Conservation (phyloP, 2,113 vertebrate species). For the Propithecus coquereli region DNA sequence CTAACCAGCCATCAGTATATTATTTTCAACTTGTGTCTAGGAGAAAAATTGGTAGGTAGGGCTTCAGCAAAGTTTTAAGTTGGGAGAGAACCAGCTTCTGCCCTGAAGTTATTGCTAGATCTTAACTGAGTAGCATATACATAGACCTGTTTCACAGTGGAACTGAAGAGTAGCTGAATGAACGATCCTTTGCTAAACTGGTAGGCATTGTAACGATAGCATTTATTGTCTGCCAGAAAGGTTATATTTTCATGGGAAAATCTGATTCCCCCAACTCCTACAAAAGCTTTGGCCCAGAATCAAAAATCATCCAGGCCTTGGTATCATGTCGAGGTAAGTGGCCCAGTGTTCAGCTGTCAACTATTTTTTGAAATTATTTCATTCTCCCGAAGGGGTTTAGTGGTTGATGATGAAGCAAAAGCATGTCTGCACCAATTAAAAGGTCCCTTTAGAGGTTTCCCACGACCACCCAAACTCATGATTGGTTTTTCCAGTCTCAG, state of each 20-base stretch:
- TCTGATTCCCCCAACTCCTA: neutral
- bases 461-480: neutral
- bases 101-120: conserved; percentile 64
- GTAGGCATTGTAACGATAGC: conserved; percentile 40
- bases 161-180: neutral
- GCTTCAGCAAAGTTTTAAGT: conserved; percentile 40
- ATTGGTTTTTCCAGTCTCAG: neutral
- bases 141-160: conserved; percentile 71
- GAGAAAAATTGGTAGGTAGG: neutral
- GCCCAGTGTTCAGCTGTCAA: neutral
- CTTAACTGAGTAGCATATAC: conserved; percentile 9
- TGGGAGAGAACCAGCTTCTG: conserved; percentile 27
- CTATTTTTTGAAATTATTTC: neutral
- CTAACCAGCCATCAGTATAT: neutral
- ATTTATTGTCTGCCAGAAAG: conserved; percentile 12
- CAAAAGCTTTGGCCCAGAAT: conserved; percentile 42
- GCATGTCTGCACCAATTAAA: neutral
- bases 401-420: neutral
- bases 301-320: neutral
- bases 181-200: neutral
- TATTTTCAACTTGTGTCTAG: neutral
- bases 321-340: neutral
- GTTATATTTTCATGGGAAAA: neutral
- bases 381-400: neutral
- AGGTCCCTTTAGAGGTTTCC: neutral